Conservation (phyloP, 1,140 invertebrate species). For the Trissolcus basalis region DNA sequence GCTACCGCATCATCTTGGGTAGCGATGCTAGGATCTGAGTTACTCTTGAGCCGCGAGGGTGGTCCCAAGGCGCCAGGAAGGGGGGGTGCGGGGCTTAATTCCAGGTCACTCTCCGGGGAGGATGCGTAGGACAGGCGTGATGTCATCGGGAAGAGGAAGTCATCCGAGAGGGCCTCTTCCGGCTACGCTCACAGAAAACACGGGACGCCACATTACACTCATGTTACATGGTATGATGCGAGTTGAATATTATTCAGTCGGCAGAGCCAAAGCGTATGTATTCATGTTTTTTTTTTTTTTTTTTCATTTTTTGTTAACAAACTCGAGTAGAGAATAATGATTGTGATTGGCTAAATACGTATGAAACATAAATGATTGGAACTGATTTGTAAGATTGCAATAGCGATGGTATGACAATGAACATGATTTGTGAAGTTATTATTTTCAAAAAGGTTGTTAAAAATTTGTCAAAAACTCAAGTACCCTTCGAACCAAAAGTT, state of each 20-base stretch:
- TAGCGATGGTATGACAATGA: no score
- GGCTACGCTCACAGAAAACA: slow-evolving; percentile 78
- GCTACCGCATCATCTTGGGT: slow-evolving; percentile 80
- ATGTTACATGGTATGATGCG: slow-evolving; percentile 55
- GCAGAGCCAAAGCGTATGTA: slow-evolving; percentile 23
- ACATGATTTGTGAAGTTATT: no score
- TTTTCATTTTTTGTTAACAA: not conserved
- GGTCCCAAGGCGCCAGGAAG: slow-evolving; percentile 77
- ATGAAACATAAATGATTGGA: no score
- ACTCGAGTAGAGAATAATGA: no score
- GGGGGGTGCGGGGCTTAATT: slow-evolving; percentile 86
- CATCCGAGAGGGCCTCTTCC: slow-evolving; percentile 91
- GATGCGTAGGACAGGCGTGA: slow-evolving; percentile 96
- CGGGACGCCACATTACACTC: slow-evolving; percentile 68
- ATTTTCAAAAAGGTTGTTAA: no score
- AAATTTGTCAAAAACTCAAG: no score
- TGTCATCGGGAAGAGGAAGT: slow-evolving; percentile 99
- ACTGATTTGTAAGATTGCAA: no score
- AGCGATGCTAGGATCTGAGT: slow-evolving; percentile 90
- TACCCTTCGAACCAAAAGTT: no score
- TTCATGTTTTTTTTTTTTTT: not conserved
- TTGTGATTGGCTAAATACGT: no score
- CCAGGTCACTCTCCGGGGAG: slow-evolving; percentile 95
- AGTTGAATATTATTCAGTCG: slow-evolving; percentile 15
- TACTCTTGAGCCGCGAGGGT: slow-evolving; percentile 86